Base-by-base conservation (phyloP, 92 coral and sea anemone species). In the Actinostola sp. region DNA sequence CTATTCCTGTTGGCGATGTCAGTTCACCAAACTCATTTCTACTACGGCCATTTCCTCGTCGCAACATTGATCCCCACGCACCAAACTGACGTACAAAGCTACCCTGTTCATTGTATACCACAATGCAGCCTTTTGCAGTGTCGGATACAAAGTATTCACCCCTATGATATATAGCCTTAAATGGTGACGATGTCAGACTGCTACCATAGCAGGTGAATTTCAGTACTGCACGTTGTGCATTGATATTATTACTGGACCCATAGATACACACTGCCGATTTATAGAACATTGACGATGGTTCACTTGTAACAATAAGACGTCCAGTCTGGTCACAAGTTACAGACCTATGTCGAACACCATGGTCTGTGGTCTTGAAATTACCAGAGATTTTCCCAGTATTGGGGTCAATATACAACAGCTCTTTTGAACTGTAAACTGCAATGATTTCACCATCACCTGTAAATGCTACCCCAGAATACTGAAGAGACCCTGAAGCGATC, bases 71-170 rank as follows among this genome's bases (percentile, higher is more conserved):
- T 0, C 81, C 65, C 81, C 81, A 75, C 7, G 72, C 81, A 17
- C 83, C 83, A 77, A 77, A 77, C 83, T 77, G 83, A 27, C 83
- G 67, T 15, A 77, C 68, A 54, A 67, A 77, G 46, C 26, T 48
- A 1, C 83, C 83, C 17, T 66, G 83, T 38, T 64, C 83, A 59
- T 77, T 77, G 48, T 77, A 77, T 19, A 77, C 83, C 36, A 77
- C 55, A 35, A 77, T 33, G 26, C 83, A 77, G 0, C 74, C 83
- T 34, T 67, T 77, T 5, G 83, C 75, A 24, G 83, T 77, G 75
- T 77, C 76, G 0, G 83, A 77, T 15, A 77, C 83, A 77, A 77
- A 77, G 76, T 77, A 77, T 39, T 77, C 83, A 50, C 76, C 83
- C 17, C 61, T 67, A 36, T 77, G 83, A 41, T 68, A 77, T 15